Evolutionary conservation across 2,888 invertebrate species (phyloP), one percentile per base, ranked within the genome.

Genomic region (Thereva nobilitata): DNA sequence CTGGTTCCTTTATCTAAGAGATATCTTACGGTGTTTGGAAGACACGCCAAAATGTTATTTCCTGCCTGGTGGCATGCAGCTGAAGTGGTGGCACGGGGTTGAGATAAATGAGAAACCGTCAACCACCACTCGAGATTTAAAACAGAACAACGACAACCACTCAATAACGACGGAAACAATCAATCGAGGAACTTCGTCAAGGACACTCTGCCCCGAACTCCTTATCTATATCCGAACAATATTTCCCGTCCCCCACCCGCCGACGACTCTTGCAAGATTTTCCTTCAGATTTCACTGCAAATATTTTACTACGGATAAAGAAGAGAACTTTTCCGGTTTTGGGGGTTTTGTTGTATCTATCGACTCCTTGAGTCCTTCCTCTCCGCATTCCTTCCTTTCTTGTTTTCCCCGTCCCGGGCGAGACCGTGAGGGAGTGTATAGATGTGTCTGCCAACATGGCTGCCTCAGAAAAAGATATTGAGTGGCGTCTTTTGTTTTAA

Each of bases 401-500:
- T 50, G 38, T 50, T 61, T 61, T 40, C 40, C 23, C 49, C 23
- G 49, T 40, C 12, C 40, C 41, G 50, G 50, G 50, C 52, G 63
- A 63, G 55, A 50, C 40, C 41, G 50, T 40, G 50, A 52, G 63
- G 63, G 55, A 50, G 49, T 50, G 40, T 53, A 52, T 41, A 49
- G 65, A 67, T 69, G 53, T 69, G 67, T 70, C 70, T 72, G 70
- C 68, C 71, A 72, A 73, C 71, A 73, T 72, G 70, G 71, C 71
- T 71, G 72, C 71, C 72, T 70, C 68, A 71, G 70, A 70, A 69
- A 68, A 71, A 68, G 68, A 71, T 65, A 61, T 38, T 71, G 70
- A 73, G 71, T 73, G 69, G 72, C 73, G 69, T 73, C 72, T 73
- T 73, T 73, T 73, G 73, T 73, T 72, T 71, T 70, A 70, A 67